Conservation (phyloP, 2,888 invertebrate species). For the Agrypnus murinus region DNA sequence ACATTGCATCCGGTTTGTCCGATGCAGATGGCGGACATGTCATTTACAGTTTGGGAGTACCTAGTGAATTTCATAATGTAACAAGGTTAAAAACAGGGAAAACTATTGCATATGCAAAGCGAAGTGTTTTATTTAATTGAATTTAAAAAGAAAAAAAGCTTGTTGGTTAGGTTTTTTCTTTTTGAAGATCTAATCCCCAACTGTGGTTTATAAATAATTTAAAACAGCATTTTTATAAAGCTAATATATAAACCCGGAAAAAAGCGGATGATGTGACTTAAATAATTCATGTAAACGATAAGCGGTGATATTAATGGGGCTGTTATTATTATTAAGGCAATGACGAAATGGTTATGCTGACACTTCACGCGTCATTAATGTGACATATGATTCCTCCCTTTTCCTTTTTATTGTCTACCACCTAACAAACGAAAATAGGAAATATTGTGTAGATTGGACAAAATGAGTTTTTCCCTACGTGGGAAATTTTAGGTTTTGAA, state of each 20-base stretch:
- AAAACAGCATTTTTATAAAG: not conserved
- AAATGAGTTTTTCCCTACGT: not conserved
- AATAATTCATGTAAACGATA: slow-evolving; percentile 45
- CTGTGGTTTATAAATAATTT: not conserved
- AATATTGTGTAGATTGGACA: not conserved
- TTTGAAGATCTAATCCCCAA: no score
- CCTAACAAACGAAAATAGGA: not conserved
- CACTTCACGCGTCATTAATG: slow-evolving; percentile 53
- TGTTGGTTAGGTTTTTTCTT: not conserved
- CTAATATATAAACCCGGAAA: slow-evolving; percentile 11
- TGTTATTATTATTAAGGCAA: slow-evolving; percentile 38
- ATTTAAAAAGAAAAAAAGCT: not conserved
- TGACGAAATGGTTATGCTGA: slow-evolving; percentile 46
- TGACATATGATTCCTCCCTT: slow-evolving; percentile 48
- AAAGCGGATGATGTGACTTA: slow-evolving; percentile 40
- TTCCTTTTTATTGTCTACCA: slow-evolving; percentile 4
- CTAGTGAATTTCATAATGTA: no score
- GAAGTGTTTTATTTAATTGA: no score
- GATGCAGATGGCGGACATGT: slow-evolving; percentile 65
- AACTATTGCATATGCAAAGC: no score
- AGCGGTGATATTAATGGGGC: slow-evolving; percentile 47
- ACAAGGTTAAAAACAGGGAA: no score
- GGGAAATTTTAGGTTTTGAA: slow-evolving; percentile 9
- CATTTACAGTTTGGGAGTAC: slow-evolving; percentile 57
- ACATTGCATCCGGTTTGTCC: slow-evolving; percentile 57